phyloP scores from a whole-genome alignment of 2,888 invertebrate species.

The Eupeodes latifasciatus region DNA sequence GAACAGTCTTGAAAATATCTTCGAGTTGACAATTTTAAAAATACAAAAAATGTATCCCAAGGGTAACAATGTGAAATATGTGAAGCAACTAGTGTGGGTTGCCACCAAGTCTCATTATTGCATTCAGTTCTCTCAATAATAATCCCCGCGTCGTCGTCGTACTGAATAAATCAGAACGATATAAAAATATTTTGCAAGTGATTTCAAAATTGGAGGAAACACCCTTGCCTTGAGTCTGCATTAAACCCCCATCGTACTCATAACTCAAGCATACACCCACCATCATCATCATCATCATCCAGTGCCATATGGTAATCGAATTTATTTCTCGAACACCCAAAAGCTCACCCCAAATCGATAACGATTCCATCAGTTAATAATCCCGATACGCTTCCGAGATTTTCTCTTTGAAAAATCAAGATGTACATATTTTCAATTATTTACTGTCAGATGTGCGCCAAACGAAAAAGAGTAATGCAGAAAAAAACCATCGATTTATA shows the following conservation, averaged over 20 bases:
- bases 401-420: slow-evolving; percentile 32
- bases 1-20: too few relatives aligned
- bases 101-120: neutral
- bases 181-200: neutral
- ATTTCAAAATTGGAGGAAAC: neutral
- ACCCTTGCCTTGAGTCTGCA: too few relatives aligned
- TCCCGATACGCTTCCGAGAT: slow-evolving; percentile 22
- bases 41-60: too few relatives aligned
- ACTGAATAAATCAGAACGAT: neutral
- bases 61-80: too few relatives aligned
- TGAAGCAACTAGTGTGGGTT: too few relatives aligned
- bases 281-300: too few relatives aligned
- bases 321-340: slow-evolving; percentile 24
- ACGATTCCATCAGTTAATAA: slow-evolving; percentile 40
- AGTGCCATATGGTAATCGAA: slow-evolving; percentile 28
- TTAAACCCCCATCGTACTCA: neutral
- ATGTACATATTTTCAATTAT: slow-evolving; percentile 53
- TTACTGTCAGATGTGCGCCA: slow-evolving; percentile 46
- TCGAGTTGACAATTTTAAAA: too few relatives aligned
- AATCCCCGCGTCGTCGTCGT: too few relatives aligned
- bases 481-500: slow-evolving; percentile 39
- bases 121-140: neutral
- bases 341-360: slow-evolving; percentile 10
- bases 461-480: slow-evolving; percentile 1
- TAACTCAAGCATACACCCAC: neutral